These are phyloP conservation scores for Conistra vaccinii DNA, from an alignment of 2,888 invertebrate genomes.

Conservation along the genomic window DNA sequence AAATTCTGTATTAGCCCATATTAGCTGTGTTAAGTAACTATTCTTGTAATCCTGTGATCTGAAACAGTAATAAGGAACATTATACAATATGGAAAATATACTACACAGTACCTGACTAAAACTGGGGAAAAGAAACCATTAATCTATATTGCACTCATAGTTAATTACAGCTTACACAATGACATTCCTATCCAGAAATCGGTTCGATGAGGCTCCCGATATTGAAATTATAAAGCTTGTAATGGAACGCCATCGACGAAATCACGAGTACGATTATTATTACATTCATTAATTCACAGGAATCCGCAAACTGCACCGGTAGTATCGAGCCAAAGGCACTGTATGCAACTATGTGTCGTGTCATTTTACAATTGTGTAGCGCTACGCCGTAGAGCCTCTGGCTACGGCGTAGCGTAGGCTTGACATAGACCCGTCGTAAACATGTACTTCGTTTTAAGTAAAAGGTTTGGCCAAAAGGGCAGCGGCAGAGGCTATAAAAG, in stretches of 20 bases:
- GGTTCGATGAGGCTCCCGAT: not conserved
- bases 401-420: constrained; percentile 4
- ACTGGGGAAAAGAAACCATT: not conserved
- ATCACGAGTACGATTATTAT: not conserved
- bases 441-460: constrained; percentile 2
- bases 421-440: constrained; percentile 6
- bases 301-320: too few species aligned
- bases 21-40: constrained; percentile 84
- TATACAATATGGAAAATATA: not conserved
- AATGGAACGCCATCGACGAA: not conserved
- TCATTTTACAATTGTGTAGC: constrained; percentile 4
- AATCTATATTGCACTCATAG: too few species aligned
- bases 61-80: constrained; percentile 54
- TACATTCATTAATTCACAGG: too few species aligned
- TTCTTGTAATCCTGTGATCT: constrained; percentile 76
- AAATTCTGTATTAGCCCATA: constrained; percentile 84
- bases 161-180: not conserved
- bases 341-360: not conserved
- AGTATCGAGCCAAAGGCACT: too few species aligned
- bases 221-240: not conserved
- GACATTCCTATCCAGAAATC: not conserved
- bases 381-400: constrained; percentile 5
- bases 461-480: constrained; percentile 1
- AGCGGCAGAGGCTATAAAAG: constrained; percentile 5
- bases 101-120: not conserved